Percentiles rank a stretch among this genome's conserved stretches.
Conservation (phyloP, 2,888 invertebrate species). For the Agriopis leucophaearia region DNA sequence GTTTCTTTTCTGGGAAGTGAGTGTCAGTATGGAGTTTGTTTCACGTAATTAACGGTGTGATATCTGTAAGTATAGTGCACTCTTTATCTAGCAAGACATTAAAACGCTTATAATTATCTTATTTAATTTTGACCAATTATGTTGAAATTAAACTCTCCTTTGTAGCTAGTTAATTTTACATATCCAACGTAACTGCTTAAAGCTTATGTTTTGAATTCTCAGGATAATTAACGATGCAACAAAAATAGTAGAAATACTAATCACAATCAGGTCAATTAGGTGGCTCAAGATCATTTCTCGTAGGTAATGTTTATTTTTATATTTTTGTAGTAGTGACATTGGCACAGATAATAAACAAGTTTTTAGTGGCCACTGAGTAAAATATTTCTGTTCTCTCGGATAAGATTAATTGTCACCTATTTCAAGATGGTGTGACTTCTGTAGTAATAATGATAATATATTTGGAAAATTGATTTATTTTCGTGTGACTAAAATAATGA, state of each 20-base stretch:
- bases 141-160: no score
- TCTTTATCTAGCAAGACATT: no score
- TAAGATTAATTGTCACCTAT: conserved; percentile 61
- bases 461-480: conserved; percentile 44
- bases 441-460: conserved; percentile 46
- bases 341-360: conserved; percentile 64
- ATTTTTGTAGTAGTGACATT: conserved; percentile 61
- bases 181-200: no score
- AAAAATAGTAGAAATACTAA: background rate
- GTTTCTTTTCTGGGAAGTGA: no score
- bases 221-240: background rate
- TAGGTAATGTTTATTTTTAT: conserved; percentile 50
- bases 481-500: conserved; percentile 10
- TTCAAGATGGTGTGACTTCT: conserved; percentile 46
- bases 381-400: conserved; percentile 59
- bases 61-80: no score
- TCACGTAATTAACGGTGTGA: no score
- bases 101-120: no score
- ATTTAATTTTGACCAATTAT: no score
- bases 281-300: conserved; percentile 27
- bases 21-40: no score
- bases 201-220: background rate
- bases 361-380: conserved; percentile 57
- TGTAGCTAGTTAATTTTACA: no score
- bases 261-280: conserved; percentile 34